Evolutionary conservation across 2,797 vertebrate species (phyloP).

Genomic region (Ibycter americanus): DNA sequence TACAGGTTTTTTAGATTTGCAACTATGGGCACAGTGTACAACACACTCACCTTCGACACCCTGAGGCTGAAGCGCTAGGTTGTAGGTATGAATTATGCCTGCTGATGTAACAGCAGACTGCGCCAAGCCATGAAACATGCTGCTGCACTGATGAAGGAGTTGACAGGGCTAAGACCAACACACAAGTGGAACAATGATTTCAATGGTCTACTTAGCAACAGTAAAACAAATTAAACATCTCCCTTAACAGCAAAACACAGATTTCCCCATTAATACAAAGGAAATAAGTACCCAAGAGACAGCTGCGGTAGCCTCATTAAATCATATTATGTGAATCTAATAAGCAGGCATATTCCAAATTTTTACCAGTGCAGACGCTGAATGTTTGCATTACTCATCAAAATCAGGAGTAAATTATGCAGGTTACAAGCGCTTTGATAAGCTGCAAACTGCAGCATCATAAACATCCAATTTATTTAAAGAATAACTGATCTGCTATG

Average conservation of each 20-base stretch:
- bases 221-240: background rate
- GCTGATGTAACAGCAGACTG: background rate
- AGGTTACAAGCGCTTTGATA: background rate
- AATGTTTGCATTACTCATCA: background rate
- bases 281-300: background rate
- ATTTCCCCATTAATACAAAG: background rate
- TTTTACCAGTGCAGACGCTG: background rate
- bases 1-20: background rate
- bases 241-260: background rate
- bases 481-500: background rate
- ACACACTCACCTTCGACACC: background rate
- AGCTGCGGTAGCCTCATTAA: conserved; percentile 3
- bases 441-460: background rate
- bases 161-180: background rate
- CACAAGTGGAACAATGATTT: background rate
- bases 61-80: background rate
- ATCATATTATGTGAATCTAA: background rate
- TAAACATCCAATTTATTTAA: background rate
- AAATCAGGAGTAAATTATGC: background rate
- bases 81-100: background rate
- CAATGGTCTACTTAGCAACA: background rate
- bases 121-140: background rate
- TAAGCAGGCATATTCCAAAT: background rate
- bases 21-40: background rate
- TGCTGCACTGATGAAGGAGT: background rate